Evolutionary conservation across 2,797 vertebrate genomes (phyloP).

Genomic region (Heteromormyrus szaboi): DNA sequence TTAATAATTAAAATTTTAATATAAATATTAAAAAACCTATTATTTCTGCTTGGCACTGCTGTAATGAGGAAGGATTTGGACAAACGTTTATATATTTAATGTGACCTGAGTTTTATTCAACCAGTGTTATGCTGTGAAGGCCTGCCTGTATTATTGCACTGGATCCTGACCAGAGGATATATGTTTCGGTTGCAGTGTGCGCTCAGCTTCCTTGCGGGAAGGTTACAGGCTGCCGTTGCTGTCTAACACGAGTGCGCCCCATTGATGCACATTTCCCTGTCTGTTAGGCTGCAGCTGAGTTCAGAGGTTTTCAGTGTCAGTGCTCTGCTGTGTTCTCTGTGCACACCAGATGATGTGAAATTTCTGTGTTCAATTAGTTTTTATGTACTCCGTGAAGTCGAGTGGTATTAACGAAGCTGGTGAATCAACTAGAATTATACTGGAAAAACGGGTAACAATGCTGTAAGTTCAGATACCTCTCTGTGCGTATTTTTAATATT

Average conservation of each 20-base stretch:
- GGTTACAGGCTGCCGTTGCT: neutral
- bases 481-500: neutral
- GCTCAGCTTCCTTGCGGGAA: neutral
- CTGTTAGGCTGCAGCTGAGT: neutral
- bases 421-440: neutral
- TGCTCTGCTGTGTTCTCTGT: slow-evolving; percentile 24
- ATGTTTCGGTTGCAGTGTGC: neutral
- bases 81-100: neutral
- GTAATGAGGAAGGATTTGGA: neutral
- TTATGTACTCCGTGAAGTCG: slow-evolving; percentile 21
- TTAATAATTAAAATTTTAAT: neutral
- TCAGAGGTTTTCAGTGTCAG: slow-evolving; percentile 17
- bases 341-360: slow-evolving; percentile 38
- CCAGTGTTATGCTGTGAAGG: neutral
- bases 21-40: neutral
- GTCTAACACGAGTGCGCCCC: neutral
- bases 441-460: neutral
- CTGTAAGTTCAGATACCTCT: neutral
- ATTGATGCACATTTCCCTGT: neutral
- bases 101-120: neutral
- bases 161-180: neutral
- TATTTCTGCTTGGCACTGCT: neutral
- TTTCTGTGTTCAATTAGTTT: slow-evolving; percentile 35
- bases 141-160: neutral
- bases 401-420: neutral